Base-by-base conservation (phyloP, 2,113 vertebrate species). In the Thunnus thynnus region DNA sequence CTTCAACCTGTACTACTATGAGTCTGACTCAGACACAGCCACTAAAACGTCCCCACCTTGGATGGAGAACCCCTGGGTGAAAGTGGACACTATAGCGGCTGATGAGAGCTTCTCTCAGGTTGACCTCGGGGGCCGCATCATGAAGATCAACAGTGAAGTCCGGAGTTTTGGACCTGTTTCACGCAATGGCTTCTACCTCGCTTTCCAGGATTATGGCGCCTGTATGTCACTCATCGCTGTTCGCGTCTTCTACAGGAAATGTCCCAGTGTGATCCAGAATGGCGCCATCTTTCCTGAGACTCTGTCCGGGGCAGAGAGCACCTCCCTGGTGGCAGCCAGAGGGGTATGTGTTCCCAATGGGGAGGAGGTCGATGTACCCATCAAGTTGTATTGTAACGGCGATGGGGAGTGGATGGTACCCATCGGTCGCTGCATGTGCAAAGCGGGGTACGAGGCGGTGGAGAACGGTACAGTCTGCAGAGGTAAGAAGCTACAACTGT, bases 41-140 rank as follows among this genome's bases (percentile, higher is more conserved):
- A 97, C 95, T 17, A 97, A 96, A 85, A 94, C 92, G 3, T 96
- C 95, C 57, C 98, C 98, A 1, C 87, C 92, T 74, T 99, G 98
- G 98, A 99, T 99, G 97, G 98, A 99, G 93, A 99, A 98, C 4
- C 97, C 97, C 0, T 99, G 98, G 98, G 95, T 96, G 85, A 99
- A 99, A 72, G 98, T 99, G 80, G 98, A 99, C 94, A 99, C 98
- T 0, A 99, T 99, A 0, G 98, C 98, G 0, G 97, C 98, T 0
- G 98, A 99, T 0, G 98, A 99, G 92, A 99, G 98, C 91, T 99
- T 99, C 94, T 99, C 98, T 0, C 98, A 98, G 94, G 97, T 99
- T 47, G 98, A 99, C 69, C 92, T 99, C 0, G 98, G 98, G 0
- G 97, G 97, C 0, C 95, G 97, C 5, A 96, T 98, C 83, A 99